Base-by-base conservation (phyloP, 2,797 vertebrate genomes). In the Liparis tanakae region DNA sequence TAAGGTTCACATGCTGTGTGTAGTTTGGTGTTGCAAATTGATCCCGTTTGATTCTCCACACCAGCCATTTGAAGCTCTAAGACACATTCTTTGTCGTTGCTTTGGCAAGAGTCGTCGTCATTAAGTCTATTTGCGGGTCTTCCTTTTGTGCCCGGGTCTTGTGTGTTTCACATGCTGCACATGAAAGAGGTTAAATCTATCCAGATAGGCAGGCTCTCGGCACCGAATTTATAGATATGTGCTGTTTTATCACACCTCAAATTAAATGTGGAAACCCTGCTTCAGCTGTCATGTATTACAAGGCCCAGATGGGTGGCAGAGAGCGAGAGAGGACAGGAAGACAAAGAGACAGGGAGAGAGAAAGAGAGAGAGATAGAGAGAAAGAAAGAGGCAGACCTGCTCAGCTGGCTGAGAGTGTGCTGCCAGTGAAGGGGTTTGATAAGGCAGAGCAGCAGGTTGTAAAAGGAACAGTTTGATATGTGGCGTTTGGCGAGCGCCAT, bases 211-310 rank as follows among this genome's bases (percentile, higher is more conserved):
- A 70, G 67, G 70, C 75, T 81, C 60, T 80, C 80, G 43, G 70
- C 76, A 34, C 77, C 80, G 86, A 90, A 80, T 92, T 92, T 89
- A 92, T 90, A 93, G 91, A 92, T 92, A 92, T 88, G 89, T 91
- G 89, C 85, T 53, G 74, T 91, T 92, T 93, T 90, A 93, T 89
- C 88, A 85, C 89, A 91, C 89, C 90, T 93, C 91, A 91, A 86
- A 90, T 91, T 91, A 85, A 90, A 91, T 89, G 86, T 87, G 82
- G 86, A 91, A 87, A 86, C 74, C 70, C 74, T 69, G 83, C 87
- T 86, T 91, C 88, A 92, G 90, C 89, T 91, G 86, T 90, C 91
- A 90, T 89, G 88, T 91, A 89, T 92, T 91, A 90, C 88, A 90
- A 84, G 83, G 81, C 73, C 76, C 88, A 91, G 87, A 90, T 91